Evolutionary conservation across 2,113 vertebrate genomes (phyloP), one percentile per base, ranked within the genome.

Genomic region (Pyrgilauda ruficollis): DNA sequence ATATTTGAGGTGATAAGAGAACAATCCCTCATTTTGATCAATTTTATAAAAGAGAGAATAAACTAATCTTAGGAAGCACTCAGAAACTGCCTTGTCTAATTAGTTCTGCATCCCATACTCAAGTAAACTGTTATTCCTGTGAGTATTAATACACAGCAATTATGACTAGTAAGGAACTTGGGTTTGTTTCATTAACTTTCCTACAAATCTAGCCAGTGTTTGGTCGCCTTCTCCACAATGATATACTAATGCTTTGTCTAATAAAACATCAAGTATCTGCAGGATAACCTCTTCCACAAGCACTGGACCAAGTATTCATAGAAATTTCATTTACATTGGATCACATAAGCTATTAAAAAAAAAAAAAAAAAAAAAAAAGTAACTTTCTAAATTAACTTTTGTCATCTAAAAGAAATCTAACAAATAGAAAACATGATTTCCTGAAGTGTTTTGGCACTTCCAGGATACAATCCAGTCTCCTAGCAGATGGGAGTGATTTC

Each of bases 351-450:
- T 53, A 63, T 15, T 3, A 31, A 66, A 74, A 63, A 64, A 15
- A 37, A 37, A 31, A 66, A 74, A 63, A 61, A 31, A 66, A 74
- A 63, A 64, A 49, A 63, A 15, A 37, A 46, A 18, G 7, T 11
- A 35, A 30, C 33, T 61, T 72, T 44, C 16, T 35, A 62, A 31
- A 35, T 72, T 70, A 24, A 23, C 10, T 61, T 83, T 24, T 30
- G 7, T 43, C 9, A 61, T 35, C 26, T 44, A 52, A 43, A 70
- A 83, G 19, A 70, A 43, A 9, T 20, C 31, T 30, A n/a, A 70
- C 8, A 50, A 43, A 61, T 16, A 83, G 7, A 6, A 83, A 35
- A 24, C 20, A 30, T 0, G 0, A 70, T 50, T 61, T 61, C 0
- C 0, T 24, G 7, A 82, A 49, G 10, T 15, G 7, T 59, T 41